A percentile compares a stretch with the other conserved stretches of the same genome.
These are phyloP conservation scores for Pristionchus fissidentatus DNA, from an alignment of 2,888 invertebrate species.

Conservation along the genomic window DNA sequence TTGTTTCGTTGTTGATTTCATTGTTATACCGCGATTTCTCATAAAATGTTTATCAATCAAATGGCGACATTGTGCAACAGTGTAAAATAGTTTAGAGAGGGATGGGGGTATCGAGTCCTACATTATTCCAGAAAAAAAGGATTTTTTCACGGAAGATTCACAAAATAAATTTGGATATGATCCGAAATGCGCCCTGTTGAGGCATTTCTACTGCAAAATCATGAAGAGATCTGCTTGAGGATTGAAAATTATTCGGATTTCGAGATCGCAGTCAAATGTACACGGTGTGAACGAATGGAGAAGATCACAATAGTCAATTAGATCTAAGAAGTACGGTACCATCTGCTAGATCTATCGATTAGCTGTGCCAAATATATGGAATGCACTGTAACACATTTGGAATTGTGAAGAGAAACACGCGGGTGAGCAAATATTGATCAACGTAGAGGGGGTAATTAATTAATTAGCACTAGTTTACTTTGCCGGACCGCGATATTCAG, in stretches of 20 bases:
- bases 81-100: no score
- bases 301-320: conserved; percentile 20
- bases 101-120: conserved; percentile 10
- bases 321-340: background rate
- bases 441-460: no score
- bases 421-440: conserved; percentile 26
- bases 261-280: conserved; percentile 7
- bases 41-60: conserved; percentile 37
- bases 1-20: conserved; percentile 46
- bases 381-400: background rate
- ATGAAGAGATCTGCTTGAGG: background rate
- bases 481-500: no score
- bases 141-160: no score
- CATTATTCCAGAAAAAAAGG: background rate
- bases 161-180: background rate
- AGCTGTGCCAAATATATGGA: background rate
- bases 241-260: background rate
- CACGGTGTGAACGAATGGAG: background rate
- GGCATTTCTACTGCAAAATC: background rate
- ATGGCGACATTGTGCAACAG: background rate
- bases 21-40: conserved; percentile 10
- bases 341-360: background rate
- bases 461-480: no score
- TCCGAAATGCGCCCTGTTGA: background rate
- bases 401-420: conserved; percentile 6